A percentile compares a stretch with the other conserved stretches of the same genome.
These are phyloP conservation scores for Botia almorhae DNA, from an alignment of 2,797 vertebrate genomes.

Conservation along the genomic window DNA sequence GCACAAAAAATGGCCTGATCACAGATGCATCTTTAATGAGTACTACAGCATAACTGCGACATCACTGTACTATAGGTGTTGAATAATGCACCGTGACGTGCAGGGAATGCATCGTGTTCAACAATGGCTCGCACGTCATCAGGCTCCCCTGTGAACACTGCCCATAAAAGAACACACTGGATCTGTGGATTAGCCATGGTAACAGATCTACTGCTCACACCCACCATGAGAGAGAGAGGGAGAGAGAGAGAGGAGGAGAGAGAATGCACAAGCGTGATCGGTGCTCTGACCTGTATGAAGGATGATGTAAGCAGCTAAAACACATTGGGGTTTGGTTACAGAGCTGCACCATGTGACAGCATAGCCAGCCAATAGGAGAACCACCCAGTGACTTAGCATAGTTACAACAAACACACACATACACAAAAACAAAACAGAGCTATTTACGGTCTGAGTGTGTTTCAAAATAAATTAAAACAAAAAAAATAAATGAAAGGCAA, in stretches of 20 bases:
- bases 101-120: constrained; percentile 34
- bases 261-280: not conserved
- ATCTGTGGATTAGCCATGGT: constrained; percentile 46
- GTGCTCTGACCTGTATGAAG: constrained; percentile 34
- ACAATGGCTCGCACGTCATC: constrained; percentile 32
- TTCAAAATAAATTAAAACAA: constrained; percentile 14
- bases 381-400: constrained; percentile 55
- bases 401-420: constrained; percentile 8
- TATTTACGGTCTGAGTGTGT: not conserved
- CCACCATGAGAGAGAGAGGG: constrained; percentile 23
- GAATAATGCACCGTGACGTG: constrained; percentile 34
- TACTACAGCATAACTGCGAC: constrained; percentile 5
- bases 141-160: not conserved
- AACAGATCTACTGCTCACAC: constrained; percentile 48
- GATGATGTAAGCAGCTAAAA: constrained; percentile 73
- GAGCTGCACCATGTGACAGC: constrained; percentile 62
- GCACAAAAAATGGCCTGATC: constrained; percentile 38
- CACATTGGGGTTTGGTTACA: constrained; percentile 68
- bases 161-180: constrained; percentile 47
- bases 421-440: not conserved
- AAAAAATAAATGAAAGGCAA: too few species aligned
- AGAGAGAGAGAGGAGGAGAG: not conserved
- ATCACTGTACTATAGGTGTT: constrained; percentile 29
- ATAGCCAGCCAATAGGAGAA: constrained; percentile 66
- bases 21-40: constrained; percentile 35